Conservation (phyloP, 2,888 invertebrate genomes). For the Drosophila cognata region DNA sequence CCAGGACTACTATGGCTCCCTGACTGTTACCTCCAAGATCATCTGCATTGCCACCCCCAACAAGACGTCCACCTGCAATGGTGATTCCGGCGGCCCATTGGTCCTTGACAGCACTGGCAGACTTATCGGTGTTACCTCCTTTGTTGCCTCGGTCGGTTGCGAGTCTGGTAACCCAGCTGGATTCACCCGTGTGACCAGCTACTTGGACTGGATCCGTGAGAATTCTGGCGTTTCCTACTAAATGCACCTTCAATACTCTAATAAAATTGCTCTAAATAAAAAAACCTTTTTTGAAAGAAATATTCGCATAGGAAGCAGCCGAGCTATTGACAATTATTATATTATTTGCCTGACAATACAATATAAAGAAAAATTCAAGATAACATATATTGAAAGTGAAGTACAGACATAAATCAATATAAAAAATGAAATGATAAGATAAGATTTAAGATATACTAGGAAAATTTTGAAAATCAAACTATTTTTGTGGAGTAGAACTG, state of each 20-base stretch:
- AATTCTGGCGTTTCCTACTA: slow-evolving; percentile 63
- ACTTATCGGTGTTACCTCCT: slow-evolving; percentile 79
- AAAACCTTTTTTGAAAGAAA: neutral
- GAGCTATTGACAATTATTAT: neutral
- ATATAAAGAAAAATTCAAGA: neutral
- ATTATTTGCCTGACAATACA: neutral
- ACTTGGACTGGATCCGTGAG: slow-evolving; percentile 73
- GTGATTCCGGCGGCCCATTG: slow-evolving; percentile 83
- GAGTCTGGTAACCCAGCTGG: slow-evolving; percentile 64
- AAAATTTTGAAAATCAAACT: neutral
- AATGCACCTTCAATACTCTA: slow-evolving; percentile 17
- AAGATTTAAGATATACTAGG: neutral
- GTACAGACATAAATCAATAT: too few relatives aligned
- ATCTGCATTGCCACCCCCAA: slow-evolving; percentile 74
- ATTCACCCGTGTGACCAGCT: slow-evolving; percentile 72
- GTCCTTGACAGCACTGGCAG: slow-evolving; percentile 32
- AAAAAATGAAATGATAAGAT: too few relatives aligned
- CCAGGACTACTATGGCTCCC: slow-evolving; percentile 53
- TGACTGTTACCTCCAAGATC: slow-evolving; percentile 34
- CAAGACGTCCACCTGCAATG: slow-evolving; percentile 72
- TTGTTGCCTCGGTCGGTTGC: slow-evolving; percentile 63
- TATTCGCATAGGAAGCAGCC: neutral
- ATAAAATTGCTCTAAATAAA: neutral
- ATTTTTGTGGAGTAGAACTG: neutral
- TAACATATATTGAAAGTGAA: neutral